These are phyloP conservation scores for Philopotamus ludificatus DNA, from an alignment of 1,140 invertebrate species.

Conservation along the genomic window DNA sequence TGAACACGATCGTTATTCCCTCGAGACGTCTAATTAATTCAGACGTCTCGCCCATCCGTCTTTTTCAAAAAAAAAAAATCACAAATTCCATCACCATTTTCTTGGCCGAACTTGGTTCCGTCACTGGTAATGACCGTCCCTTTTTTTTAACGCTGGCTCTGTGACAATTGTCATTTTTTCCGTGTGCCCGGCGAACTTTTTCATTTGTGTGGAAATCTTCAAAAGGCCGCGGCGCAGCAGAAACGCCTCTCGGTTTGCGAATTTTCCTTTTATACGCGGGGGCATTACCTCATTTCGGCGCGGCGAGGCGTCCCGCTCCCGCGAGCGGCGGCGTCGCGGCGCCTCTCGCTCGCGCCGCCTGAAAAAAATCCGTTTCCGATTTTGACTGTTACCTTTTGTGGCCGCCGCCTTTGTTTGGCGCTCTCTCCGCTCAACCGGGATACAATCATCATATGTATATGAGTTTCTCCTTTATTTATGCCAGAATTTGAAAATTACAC, in stretches of 20 bases:
- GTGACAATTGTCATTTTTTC: slow-evolving; percentile 27
- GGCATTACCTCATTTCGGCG: slow-evolving; percentile 18
- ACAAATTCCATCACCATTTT: too few species aligned
- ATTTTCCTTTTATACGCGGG: slow-evolving; percentile 16
- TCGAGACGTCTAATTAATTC: too few species aligned
- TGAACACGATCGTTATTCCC: too few species aligned
- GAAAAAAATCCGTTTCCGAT: slow-evolving; percentile 22
- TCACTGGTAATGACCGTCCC: not conserved
- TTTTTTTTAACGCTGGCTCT: not conserved
- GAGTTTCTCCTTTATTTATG: not conserved
- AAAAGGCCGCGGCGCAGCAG: slow-evolving; percentile 14
- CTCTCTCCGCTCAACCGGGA: not conserved
- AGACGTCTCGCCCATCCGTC: too few species aligned
- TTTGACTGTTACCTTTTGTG: not conserved
- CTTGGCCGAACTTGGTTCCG: too few species aligned
- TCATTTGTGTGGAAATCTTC: slow-evolving; percentile 25
- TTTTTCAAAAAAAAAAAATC: too few species aligned
- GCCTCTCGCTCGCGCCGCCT: too few species aligned
- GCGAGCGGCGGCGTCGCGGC: too few species aligned
- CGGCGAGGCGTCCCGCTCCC: too few species aligned
- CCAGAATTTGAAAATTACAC: slow-evolving; percentile 10
- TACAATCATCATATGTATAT: not conserved
- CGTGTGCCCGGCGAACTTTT: slow-evolving; percentile 22
- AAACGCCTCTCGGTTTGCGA: slow-evolving; percentile 21
- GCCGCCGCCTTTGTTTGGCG: not conserved